Evolutionary conservation across 2,888 invertebrate species (phyloP), one percentile per base, ranked within the genome.

Genomic region (Hesperia comma): DNA sequence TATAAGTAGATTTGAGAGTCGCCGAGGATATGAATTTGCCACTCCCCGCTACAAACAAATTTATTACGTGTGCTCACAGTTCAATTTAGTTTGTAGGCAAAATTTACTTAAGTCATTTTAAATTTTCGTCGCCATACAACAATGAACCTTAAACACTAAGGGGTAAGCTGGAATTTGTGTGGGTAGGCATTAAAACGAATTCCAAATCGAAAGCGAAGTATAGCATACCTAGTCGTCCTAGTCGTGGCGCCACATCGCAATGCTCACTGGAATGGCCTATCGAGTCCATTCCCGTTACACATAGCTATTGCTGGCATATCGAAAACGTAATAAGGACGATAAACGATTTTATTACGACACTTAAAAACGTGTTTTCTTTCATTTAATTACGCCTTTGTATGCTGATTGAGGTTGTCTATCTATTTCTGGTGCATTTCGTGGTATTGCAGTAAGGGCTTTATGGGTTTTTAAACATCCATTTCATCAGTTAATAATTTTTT

Each of bases 311-410:
- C 49, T 19, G 19, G 51, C 66, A 66, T 66, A 63, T 69, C 54
- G 54, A 68, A 69, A 73, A 70, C 63, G 69, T 46, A 72, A 69
- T 70, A 68, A 66, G 63, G 70, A 70, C 62, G 56, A 58, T 66
- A 58, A 57, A 40, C 40, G 26, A 53, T 58, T 41, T 54, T 57
- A 40, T 15, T 32, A 56, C 33, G 26, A 57, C 43, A 63, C 57
- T 40, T 46, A 15, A 49, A 33, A 57, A 49, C 58, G 12, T 7
- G 63, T 64, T 58, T 64, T 64, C 64, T 64, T 41, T 64, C 51
- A 53, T 64, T 64, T 58, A 37, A 63, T 63, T 58, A 64, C 49
- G 21, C 37, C 46, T 64, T 64, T 58, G 58, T 58, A 63, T 37
- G 49, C 46, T 53, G 55, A 64, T 57, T 43, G 41, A 32, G 57